Conservation (phyloP, 2,113 vertebrate genomes). For the Cygnus buccinator region DNA sequence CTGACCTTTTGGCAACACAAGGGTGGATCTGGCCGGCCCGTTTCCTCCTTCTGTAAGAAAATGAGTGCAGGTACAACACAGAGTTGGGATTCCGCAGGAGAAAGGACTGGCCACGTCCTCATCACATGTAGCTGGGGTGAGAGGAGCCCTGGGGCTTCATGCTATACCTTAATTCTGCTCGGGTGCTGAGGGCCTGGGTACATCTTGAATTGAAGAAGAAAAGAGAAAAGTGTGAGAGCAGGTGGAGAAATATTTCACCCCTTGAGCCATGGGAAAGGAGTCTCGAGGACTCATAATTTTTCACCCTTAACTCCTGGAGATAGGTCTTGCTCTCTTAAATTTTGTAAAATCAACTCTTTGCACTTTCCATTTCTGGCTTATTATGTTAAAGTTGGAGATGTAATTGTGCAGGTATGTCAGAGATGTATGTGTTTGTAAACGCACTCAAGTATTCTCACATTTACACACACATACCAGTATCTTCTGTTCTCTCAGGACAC, state of each 20-base stretch:
- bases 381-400: background rate
- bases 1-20: slow-evolving; percentile 42
- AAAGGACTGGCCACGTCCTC: background rate
- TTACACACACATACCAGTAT: background rate
- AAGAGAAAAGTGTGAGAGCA: background rate
- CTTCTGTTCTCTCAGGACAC: background rate
- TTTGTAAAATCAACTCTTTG: background rate
- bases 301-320: background rate
- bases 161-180: background rate
- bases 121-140: accelerated
- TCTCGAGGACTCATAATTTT: background rate
- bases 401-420: background rate
- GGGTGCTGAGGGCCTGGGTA: slow-evolving; percentile 15
- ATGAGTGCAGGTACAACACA: accelerated
- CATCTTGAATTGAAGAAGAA: background rate
- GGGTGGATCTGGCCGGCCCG: background rate
- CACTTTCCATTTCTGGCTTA: background rate
- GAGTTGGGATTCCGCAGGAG: background rate
- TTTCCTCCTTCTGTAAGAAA: slow-evolving; percentile 28
- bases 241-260: background rate
- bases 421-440: background rate
- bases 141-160: background rate
- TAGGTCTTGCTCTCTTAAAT: background rate
- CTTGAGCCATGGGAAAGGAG: background rate
- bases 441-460: accelerated